These are phyloP conservation scores for Cheilosia soror DNA, from an alignment of 2,888 invertebrate genomes.

Conservation along the genomic window DNA sequence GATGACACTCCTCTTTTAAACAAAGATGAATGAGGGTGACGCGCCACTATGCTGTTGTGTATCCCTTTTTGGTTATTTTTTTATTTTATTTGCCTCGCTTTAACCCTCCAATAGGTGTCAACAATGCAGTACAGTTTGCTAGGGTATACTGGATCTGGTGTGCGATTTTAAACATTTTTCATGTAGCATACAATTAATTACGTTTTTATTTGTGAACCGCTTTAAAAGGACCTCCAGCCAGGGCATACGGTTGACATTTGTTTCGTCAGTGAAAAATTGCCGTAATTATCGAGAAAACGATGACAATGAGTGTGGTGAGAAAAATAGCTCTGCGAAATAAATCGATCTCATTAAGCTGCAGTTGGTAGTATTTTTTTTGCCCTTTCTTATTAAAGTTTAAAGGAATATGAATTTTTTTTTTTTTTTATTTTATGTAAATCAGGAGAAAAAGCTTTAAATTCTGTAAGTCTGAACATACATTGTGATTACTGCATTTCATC, in stretches of 20 bases:
- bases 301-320: conserved; percentile 57
- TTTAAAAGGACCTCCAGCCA: conserved; percentile 47
- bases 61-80: background rate
- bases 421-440: no score
- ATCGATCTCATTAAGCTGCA: conserved; percentile 29
- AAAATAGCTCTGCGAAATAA: conserved; percentile 21
- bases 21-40: conserved; percentile 73
- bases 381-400: background rate
- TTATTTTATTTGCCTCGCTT: background rate
- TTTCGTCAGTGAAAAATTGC: conserved; percentile 49
- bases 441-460: no score
- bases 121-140: conserved; percentile 47
- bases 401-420: no score
- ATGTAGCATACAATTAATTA: conserved; percentile 69
- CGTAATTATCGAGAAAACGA: conserved; percentile 66
- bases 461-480: no score
- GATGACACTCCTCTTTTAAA: conserved; percentile 73
- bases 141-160: conserved; percentile 21
- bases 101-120: conserved; percentile 60
- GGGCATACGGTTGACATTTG: conserved; percentile 41
- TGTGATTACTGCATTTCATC: no score
- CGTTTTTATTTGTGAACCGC: conserved; percentile 65
- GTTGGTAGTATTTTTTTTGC: background rate
- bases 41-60: conserved; percentile 39
- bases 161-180: conserved; percentile 64